These are phyloP conservation scores for Lissonota sp. DNA, from an alignment of 2,888 invertebrate genomes.

Conservation along the genomic window DNA sequence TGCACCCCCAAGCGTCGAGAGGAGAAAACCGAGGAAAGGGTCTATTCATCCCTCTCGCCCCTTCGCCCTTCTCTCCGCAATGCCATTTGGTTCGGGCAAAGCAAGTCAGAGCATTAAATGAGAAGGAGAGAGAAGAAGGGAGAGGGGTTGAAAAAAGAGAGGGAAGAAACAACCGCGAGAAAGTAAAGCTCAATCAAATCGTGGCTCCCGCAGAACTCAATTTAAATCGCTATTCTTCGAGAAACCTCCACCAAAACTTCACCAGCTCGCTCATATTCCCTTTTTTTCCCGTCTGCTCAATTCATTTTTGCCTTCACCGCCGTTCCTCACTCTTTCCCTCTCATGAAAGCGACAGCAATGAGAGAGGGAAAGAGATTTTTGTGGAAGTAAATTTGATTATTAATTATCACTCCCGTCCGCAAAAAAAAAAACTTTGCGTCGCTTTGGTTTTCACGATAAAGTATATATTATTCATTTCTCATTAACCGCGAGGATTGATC, in stretches of 20 bases:
- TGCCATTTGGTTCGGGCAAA: conserved; percentile 20
- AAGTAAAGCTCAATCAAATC: conserved; percentile 66
- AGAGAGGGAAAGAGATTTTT: background rate
- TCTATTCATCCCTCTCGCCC: background rate
- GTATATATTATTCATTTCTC: conserved; percentile 44
- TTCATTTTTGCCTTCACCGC: conserved; percentile 9
- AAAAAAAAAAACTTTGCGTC: conserved; percentile 37
- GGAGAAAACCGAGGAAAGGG: background rate
- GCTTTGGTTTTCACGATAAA: conserved; percentile 35
- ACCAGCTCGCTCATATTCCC: background rate
- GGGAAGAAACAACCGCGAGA: conserved; percentile 44
- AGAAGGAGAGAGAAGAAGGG: conserved; percentile 8
- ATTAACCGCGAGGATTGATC: conserved; percentile 15
- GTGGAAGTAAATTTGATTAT: conserved; percentile 15
- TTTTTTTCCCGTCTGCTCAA: background rate
- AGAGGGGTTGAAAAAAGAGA: background rate
- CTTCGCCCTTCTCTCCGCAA: background rate
- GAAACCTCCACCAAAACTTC: conserved; percentile 22
- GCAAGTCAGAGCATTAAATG: background rate
- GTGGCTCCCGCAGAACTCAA: conserved; percentile 62
- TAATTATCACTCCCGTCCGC: background rate
- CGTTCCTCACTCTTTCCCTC: conserved; percentile 12
- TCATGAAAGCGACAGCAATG: background rate
- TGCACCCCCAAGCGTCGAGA: conserved; percentile 54
- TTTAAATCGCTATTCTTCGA: conserved; percentile 67